phyloP scores from a whole-genome alignment of 2,888 invertebrate genomes.

The Disparrhopalites patrizii region DNA sequence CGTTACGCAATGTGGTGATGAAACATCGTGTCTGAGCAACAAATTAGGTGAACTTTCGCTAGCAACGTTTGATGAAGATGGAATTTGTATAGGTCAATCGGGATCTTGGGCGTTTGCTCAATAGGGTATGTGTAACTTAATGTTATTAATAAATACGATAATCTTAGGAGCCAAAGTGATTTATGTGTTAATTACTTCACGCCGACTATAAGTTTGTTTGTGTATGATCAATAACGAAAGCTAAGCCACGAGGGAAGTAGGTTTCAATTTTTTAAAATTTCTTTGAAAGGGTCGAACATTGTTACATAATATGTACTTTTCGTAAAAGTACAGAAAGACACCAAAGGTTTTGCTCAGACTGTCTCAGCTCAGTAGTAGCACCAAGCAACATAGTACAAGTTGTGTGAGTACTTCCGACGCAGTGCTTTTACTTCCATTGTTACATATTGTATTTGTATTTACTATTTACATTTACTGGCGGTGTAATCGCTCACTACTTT shows the following conservation, averaged over 20 bases:
- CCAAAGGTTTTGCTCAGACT: constrained; percentile 8
- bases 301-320: too few relatives aligned
- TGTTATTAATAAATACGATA: constrained; percentile 12
- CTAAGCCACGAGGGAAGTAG: too few relatives aligned
- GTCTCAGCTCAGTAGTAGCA: constrained; percentile 1
- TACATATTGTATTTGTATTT: too few relatives aligned
- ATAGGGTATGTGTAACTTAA: constrained; percentile 43
- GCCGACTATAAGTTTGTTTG: not conserved
- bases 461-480: too few relatives aligned
- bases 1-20: constrained; percentile 50
- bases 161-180: constrained; percentile 11
- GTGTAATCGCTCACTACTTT: too few relatives aligned
- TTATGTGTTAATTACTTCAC: not conserved
- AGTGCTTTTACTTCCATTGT: not conserved
- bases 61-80: constrained; percentile 85
- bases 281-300: too few relatives aligned
- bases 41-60: constrained; percentile 79
- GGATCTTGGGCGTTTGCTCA: constrained; percentile 72
- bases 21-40: constrained; percentile 69
- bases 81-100: constrained; percentile 76
- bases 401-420: constrained; percentile 4
- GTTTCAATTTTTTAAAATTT: too few relatives aligned
- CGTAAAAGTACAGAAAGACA: too few relatives aligned
- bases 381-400: not conserved
- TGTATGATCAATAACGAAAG: not conserved